phyloP scores from a whole-genome alignment of 2,797 vertebrate species.

The Chaenodraco wilsoni region DNA sequence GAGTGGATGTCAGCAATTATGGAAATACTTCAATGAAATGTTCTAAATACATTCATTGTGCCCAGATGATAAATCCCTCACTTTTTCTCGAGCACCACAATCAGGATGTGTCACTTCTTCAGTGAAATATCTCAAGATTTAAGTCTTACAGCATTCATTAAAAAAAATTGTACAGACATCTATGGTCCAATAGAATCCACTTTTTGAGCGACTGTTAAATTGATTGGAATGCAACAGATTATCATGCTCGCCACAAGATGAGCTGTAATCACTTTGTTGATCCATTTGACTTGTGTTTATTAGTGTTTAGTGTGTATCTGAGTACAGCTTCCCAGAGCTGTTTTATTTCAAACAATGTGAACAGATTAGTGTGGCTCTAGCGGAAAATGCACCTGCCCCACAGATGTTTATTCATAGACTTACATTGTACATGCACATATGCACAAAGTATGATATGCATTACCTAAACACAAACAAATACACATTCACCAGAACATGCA shows the following conservation, averaged over 20 bases:
- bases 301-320: too few species aligned
- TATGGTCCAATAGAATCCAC: too few species aligned
- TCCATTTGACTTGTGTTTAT: too few species aligned
- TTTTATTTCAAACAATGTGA: constrained; percentile 35
- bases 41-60: too few species aligned
- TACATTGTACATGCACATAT: constrained; percentile 16
- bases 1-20: too few species aligned
- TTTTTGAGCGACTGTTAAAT: background rate
- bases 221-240: background rate
- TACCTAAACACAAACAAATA: background rate
- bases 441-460: constrained; percentile 8
- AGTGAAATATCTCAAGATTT: background rate
- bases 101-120: background rate
- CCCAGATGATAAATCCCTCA: background rate
- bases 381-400: constrained; percentile 13
- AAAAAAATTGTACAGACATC: too few species aligned
- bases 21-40: too few species aligned
- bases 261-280: too few species aligned
- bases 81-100: background rate
- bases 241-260: too few species aligned
- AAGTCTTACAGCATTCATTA: too few species aligned
- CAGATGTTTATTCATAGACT: background rate
- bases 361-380: constrained; percentile 37
- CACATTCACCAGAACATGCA: background rate
- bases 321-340: background rate